Percentiles rank a stretch among this genome's conserved stretches.
Conservation (phyloP, 2,888 invertebrate genomes). For the Thymelicus lineola region DNA sequence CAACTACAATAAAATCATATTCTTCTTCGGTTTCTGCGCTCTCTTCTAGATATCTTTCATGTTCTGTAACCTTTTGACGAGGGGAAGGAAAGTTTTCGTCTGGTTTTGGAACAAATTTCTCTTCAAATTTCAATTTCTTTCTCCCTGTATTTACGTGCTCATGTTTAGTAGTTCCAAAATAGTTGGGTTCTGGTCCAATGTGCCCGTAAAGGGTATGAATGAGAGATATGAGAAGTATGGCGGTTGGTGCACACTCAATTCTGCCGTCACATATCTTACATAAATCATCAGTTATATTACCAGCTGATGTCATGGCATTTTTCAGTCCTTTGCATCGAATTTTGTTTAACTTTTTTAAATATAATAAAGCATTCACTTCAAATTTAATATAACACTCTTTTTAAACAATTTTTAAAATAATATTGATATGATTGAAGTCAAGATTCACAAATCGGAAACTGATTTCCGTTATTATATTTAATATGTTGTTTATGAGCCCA, state of each 20-base stretch:
- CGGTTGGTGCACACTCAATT: constrained; percentile 78
- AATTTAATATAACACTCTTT: neutral
- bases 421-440: neutral
- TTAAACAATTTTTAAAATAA: neutral
- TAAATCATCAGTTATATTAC: constrained; percentile 71
- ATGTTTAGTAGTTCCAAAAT: constrained; percentile 60
- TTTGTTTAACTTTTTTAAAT: neutral
- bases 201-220: constrained; percentile 76
- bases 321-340: constrained; percentile 47
- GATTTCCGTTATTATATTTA: neutral
- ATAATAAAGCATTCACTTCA: neutral
- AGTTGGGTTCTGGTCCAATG: constrained; percentile 69
- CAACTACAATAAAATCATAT: constrained; percentile 74
- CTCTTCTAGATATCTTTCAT: constrained; percentile 40
- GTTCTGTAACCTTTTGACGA: constrained; percentile 40
- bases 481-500: constrained; percentile 2
- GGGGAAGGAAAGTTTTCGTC: constrained; percentile 9
- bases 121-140: constrained; percentile 22
- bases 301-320: constrained; percentile 70
- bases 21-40: constrained; percentile 45
- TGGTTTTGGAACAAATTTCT: constrained; percentile 4
- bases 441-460: no score
- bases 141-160: constrained; percentile 39
- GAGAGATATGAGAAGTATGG: constrained; percentile 73
- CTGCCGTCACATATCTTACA: constrained; percentile 78